Evolutionary conservation across 1,140 invertebrate genomes (phyloP), one percentile per base, ranked within the genome.

Genomic region (Nylanderia fulva): DNA sequence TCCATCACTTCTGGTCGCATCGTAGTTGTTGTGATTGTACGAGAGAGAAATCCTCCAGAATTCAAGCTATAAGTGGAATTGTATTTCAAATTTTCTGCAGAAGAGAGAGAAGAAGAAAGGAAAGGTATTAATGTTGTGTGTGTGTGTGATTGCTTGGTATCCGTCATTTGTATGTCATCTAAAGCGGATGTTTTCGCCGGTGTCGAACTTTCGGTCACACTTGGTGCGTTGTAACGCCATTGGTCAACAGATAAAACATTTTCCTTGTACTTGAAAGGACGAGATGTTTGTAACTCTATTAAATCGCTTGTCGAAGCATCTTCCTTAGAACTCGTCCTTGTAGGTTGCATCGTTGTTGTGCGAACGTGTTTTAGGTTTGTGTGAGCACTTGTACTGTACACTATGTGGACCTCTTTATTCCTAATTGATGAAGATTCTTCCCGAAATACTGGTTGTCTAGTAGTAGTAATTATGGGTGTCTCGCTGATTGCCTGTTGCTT

Each of bases 1-100:
- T 94, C 91, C 85, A 94, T 91, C 2, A 95, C 91, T 36, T 95
- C 93, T 29, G 92, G 87, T 29, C 93, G 93, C 66, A 95, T 93
- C 24, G 90, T 93, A 29, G 89, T 82, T 13, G 88, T 33, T 3
- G 63, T 82, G 0, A 86, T 83, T 83, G 87, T 86, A 15, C 86
- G 89, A n/a, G n/a, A n/a, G n/a, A n/a, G n/a, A 33, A 91, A 91
- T 63, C 77, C 90, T 8, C 83, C 80, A 9, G 85, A 84, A 4
- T 89, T 86, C 9, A 82, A 13, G 0, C 71, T 76, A 13, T 89
- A 91, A 9, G 90, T 88, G 0, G 90, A 90, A 45, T 75, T 90
- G 27, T 85, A 85, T 21, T 91, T 90, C 15, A 27, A 45, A 24
- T 52, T 88, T 52, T 11, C 63, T 0, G 13, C 56, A 1, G 3